Evolutionary conservation across 1,140 invertebrate species (phyloP), one percentile per base, ranked within the genome.

Genomic region (Holotrichia oblita): DNA sequence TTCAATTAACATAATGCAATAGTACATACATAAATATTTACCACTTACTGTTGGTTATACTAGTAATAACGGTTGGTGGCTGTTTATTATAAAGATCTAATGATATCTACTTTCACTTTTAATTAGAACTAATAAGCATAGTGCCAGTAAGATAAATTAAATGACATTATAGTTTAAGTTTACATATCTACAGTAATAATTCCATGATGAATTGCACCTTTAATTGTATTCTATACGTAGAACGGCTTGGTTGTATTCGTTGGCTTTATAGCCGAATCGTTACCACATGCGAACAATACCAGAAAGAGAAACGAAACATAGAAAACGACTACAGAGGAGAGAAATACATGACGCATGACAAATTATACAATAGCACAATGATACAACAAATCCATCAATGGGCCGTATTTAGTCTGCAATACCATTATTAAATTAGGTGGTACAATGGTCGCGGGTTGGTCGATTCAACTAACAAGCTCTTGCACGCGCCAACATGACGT

Each of bases 351-450:
- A 79, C 80, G 77, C 76, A 80, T 81, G 79, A 82, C 81, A 80
- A 80, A 79, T 79, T 78, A 34, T 74, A 83, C 82, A 83, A 83
- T 79, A 72, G 79, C 75, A 83, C 80, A 82, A 83, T 83, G 82
- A 83, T 83, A 83, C 79, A 79, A 78, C 81, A 80, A 79, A 77
- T 80, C 81, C 76, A 83, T 83, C 82, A 83, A 83, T 83, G 82
- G 80, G 77, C 73, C 48, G 81, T 82, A 83, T 83, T 83, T 83
- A 83, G 83, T 83, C 80, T 82, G 83, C 81, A 79, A 74, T 80
- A 80, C 81, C 79, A 83, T 83, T 82, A 83, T 83, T 83, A 83
- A 83, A 83, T 83, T 83, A 83, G 80, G 83, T 77, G 6, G 12
- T 69, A 84, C 83, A 84, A 84, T 84, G 79, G 82, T 78, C 78